phyloP scores from a whole-genome alignment of 2,888 invertebrate species.

The Erynnis tages region DNA sequence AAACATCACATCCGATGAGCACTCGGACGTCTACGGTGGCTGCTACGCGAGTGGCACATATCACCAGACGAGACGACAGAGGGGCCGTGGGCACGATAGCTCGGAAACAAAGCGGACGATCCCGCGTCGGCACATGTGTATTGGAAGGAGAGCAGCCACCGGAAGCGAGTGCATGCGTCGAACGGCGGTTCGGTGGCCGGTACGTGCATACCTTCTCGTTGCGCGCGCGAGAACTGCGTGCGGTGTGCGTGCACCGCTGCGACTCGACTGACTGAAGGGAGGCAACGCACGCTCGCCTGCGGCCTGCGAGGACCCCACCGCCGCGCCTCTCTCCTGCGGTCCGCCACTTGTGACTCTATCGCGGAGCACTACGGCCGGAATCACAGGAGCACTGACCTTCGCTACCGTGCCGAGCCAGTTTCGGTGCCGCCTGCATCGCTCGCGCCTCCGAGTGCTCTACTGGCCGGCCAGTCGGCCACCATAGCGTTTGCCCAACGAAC shows the following conservation, averaged over 20 bases:
- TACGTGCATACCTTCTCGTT: conserved; percentile 74
- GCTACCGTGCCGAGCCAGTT: conserved; percentile 51
- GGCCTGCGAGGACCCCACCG: conserved; percentile 69
- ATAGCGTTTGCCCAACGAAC: conserved; percentile 34
- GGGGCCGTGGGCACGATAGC: conserved; percentile 2
- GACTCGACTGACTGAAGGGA: conserved; percentile 69
- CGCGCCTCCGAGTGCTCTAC: conserved; percentile 46
- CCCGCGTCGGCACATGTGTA: conserved; percentile 37
- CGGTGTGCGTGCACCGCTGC: conserved; percentile 81
- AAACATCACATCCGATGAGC: conserved; percentile 34
- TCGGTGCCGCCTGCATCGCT: conserved; percentile 48
- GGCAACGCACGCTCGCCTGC: conserved; percentile 54
- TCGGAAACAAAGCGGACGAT: conserved; percentile 31
- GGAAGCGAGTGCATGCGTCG: conserved; percentile 66
- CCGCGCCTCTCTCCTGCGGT: conserved; percentile 67
- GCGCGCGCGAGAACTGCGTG: conserved; percentile 81
- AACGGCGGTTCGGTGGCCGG: conserved; percentile 43
- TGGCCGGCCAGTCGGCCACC: conserved; percentile 50
- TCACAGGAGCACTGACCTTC: conserved; percentile 76
- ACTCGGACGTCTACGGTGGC: conserved; percentile 41
- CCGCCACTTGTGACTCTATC: conserved; percentile 71
- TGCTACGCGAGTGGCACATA: conserved; percentile 38
- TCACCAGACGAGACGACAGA: conserved; percentile 9
- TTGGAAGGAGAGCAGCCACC: conserved; percentile 66
- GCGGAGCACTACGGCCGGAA: conserved; percentile 69